A percentile compares a stretch with the other conserved stretches of the same genome.
phyloP scores from a whole-genome alignment of 2,888 invertebrate genomes.

The Hypolimnas misippus region DNA sequence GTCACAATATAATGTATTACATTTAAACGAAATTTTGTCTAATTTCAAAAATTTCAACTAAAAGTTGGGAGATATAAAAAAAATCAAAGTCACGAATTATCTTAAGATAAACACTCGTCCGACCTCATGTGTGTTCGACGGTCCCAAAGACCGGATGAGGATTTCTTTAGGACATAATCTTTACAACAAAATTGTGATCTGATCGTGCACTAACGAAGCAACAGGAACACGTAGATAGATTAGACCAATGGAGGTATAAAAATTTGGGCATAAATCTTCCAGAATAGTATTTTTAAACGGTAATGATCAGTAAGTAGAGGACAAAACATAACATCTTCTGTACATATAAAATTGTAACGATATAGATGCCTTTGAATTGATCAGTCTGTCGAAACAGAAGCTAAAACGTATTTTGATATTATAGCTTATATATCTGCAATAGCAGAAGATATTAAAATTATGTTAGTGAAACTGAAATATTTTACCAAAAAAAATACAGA shows the following conservation, averaged over 20 bases:
- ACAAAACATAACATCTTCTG: slow-evolving; percentile 1
- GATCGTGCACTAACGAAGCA: slow-evolving; percentile 77
- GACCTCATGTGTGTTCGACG: slow-evolving; percentile 56
- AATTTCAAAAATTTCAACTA: no score
- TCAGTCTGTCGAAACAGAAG: no score
- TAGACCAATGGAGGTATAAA: slow-evolving; percentile 67
- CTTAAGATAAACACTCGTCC: slow-evolving; percentile 35
- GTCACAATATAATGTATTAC: no score
- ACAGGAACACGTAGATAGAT: slow-evolving; percentile 68
- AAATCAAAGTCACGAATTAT: slow-evolving; percentile 19
- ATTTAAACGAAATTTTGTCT: no score
- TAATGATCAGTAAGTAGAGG: slow-evolving; percentile 13
- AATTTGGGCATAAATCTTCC: slow-evolving; percentile 55
- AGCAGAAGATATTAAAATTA: no score
- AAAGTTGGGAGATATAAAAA: no score
- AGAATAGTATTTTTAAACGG: slow-evolving; percentile 35
- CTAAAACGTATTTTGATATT: no score
- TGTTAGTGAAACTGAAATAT: no score
- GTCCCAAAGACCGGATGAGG: slow-evolving; percentile 76
- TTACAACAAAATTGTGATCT: slow-evolving; percentile 82
- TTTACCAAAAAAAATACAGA: no score
- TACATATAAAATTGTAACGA: slow-evolving; percentile 50
- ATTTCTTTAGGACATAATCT: slow-evolving; percentile 81
- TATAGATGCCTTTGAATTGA: neutral
- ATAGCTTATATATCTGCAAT: no score